Percentiles rank a stretch among this genome's conserved stretches.
phyloP scores from a whole-genome alignment of 2,888 invertebrate genomes.

The Lasiommata megera region DNA sequence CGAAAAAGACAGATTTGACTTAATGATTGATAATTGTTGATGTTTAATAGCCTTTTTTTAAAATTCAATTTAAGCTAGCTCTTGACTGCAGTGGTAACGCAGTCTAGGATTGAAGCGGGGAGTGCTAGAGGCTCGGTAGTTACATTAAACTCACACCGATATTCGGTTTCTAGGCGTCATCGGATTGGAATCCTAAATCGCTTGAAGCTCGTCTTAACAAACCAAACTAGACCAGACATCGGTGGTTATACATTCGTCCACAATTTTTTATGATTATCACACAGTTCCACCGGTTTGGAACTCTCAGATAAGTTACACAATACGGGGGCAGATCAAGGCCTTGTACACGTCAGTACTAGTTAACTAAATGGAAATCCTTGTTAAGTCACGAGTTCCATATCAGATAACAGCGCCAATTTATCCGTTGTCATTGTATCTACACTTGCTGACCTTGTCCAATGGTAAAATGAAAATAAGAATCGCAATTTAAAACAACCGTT shows the following conservation, averaged over 20 bases:
- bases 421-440: slow-evolving; percentile 59
- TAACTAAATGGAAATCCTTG: slow-evolving; percentile 59
- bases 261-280: neutral
- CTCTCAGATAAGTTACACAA: neutral
- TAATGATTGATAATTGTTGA: too few relatives aligned
- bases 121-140: too few relatives aligned
- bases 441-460: slow-evolving; percentile 54
- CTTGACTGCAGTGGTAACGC: too few relatives aligned
- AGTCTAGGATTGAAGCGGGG: too few relatives aligned
- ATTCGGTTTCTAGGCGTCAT: too few relatives aligned
- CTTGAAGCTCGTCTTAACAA: too few relatives aligned
- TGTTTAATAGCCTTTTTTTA: too few relatives aligned
- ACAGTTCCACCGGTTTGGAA: neutral
- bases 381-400: slow-evolving; percentile 68
- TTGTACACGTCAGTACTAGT: slow-evolving; percentile 60
- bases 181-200: too few relatives aligned
- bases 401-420: slow-evolving; percentile 64
- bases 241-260: neutral
- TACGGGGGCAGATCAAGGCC: slow-evolving; percentile 45
- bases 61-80: too few relatives aligned
- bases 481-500: slow-evolving; percentile 27
- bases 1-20: too few relatives aligned
- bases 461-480: slow-evolving; percentile 30
- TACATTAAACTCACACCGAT: too few relatives aligned
- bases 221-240: too few relatives aligned